These are phyloP conservation scores for Amiota mariae DNA, from an alignment of 2,888 invertebrate genomes.

Conservation along the genomic window DNA sequence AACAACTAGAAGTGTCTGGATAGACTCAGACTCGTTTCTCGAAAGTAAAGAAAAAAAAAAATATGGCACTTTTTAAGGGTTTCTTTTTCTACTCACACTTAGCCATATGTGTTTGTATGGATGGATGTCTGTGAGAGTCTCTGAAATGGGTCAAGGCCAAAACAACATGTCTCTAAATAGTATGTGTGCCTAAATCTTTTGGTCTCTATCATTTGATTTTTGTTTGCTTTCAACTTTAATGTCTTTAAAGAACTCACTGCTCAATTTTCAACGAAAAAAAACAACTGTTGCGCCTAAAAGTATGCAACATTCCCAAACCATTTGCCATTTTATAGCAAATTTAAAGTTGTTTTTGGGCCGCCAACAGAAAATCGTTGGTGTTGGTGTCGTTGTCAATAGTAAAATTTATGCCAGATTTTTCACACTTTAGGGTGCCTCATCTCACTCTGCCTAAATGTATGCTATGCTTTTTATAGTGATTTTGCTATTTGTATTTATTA, in stretches of 20 bases:
- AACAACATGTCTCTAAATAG: background rate
- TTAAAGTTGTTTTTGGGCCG: conserved; percentile 6
- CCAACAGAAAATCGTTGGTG: no score
- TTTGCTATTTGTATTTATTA: conserved; percentile 30
- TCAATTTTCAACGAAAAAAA: background rate
- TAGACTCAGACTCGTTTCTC: conserved; percentile 3
- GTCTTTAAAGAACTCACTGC: background rate
- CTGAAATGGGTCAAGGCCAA: conserved; percentile 30
- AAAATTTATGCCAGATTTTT: conserved; percentile 10
- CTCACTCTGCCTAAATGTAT: conserved; percentile 11
- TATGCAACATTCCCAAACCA: background rate
- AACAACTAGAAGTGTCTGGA: conserved; percentile 29
- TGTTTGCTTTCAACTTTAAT: background rate
- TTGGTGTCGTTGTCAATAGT: background rate
- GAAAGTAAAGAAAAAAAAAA: conserved; percentile 26
- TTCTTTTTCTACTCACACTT: conserved; percentile 4
- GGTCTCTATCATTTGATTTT: background rate
- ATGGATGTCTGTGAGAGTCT: conserved; percentile 7
- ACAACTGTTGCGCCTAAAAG: conserved; percentile 29
- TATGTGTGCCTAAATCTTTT: background rate
- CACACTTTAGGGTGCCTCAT: background rate
- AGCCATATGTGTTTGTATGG: background rate
- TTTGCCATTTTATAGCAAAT: background rate
- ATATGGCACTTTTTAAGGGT: conserved; percentile 27
- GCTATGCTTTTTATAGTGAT: conserved; percentile 19